phyloP scores from a whole-genome alignment of 1,140 invertebrate species.

The Globodera rostochiensis region DNA sequence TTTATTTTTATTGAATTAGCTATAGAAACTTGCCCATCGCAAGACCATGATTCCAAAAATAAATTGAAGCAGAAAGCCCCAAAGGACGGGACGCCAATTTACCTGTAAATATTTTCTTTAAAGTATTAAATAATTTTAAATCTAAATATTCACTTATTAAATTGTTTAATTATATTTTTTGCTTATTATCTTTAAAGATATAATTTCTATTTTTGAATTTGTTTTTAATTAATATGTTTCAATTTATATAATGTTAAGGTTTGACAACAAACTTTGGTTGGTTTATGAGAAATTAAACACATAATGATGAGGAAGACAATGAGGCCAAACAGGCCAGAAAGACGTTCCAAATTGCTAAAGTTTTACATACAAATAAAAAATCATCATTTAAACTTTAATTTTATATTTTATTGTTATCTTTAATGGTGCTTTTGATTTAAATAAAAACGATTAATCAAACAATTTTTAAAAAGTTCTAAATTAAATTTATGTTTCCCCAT shows the following conservation, averaged over 20 bases:
- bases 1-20: not conserved
- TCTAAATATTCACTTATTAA: no score
- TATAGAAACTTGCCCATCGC: constrained; percentile 71
- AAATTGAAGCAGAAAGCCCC: constrained; percentile 82
- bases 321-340: constrained; percentile 64
- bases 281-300: constrained; percentile 61
- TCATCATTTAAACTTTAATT: not conserved
- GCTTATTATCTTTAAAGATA: no score
- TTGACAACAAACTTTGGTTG: constrained; percentile 34
- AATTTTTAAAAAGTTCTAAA: no score
- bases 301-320: constrained; percentile 62
- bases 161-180: no score
- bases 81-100: constrained; percentile 77
- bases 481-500: not conserved
- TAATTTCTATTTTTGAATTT: no score
- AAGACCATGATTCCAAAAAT: constrained; percentile 82
- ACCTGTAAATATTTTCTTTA: constrained; percentile 67
- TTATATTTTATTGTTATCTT: no score
- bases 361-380: not conserved
- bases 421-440: no score
- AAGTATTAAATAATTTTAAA: not conserved
- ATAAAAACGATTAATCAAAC: no score
- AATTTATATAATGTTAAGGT: not conserved
- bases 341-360: constrained; percentile 70
- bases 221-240: no score